Conservation (phyloP, 2,797 vertebrate genomes). For the Liparis tanakae region DNA sequence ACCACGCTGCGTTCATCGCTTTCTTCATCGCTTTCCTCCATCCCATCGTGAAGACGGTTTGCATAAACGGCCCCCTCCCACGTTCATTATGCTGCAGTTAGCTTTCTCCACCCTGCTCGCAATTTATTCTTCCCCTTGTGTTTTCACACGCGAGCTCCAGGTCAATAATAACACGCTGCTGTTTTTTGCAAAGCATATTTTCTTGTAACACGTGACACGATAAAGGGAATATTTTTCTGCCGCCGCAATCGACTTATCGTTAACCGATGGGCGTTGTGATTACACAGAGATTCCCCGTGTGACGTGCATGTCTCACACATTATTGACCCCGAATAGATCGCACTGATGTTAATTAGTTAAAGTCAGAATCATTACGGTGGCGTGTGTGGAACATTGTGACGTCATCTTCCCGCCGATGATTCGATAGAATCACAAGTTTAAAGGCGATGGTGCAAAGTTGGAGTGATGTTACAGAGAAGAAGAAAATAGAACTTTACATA, state of each 20-base stretch:
- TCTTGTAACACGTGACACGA: background rate
- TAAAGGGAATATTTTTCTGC: background rate
- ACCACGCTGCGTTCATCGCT: constrained; percentile 31
- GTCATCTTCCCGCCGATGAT: background rate
- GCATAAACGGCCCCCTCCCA: constrained; percentile 71
- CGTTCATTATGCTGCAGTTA: constrained; percentile 70
- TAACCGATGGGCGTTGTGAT: background rate
- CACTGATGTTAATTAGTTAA: constrained; percentile 2
- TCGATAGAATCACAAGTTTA: background rate
- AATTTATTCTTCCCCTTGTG: constrained; percentile 28
- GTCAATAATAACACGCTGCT: constrained; percentile 20
- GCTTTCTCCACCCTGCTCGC: constrained; percentile 56
- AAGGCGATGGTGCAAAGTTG: background rate
- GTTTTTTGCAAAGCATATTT: constrained; percentile 8
- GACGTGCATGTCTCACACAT: background rate
- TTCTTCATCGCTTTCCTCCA: constrained; percentile 14
- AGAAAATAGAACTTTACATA: background rate
- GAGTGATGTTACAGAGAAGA: background rate
- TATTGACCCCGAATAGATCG: background rate
- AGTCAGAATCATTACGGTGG: background rate
- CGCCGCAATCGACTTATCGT: background rate
- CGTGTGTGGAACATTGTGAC: background rate
- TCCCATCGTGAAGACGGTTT: constrained; percentile 58
- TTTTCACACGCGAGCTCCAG: constrained; percentile 25
- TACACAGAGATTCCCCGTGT: background rate